phyloP scores from a whole-genome alignment of 2,888 invertebrate species.

The Volucella zonaria region DNA sequence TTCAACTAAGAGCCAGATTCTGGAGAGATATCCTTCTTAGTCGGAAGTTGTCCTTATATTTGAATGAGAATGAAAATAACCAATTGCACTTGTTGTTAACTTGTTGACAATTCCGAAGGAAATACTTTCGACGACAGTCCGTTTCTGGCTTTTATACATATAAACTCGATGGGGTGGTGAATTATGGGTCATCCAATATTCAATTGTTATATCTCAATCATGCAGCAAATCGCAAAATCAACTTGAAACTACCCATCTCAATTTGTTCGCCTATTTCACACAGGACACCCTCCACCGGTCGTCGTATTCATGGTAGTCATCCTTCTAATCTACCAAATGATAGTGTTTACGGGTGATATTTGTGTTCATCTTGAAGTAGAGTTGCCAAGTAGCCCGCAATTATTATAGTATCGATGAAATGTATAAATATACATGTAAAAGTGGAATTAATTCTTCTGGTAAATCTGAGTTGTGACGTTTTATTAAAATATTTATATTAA shows the following conservation, averaged over 20 bases:
- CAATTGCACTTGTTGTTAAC: slow-evolving; percentile 26
- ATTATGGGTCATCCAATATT: slow-evolving; percentile 16
- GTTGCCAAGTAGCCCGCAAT: slow-evolving; percentile 1
- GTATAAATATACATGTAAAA: too few species aligned
- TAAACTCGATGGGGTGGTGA: neutral
- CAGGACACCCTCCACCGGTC: slow-evolving; percentile 5
- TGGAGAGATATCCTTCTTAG: slow-evolving; percentile 6
- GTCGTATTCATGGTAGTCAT: slow-evolving; percentile 33
- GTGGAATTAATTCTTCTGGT: too few species aligned
- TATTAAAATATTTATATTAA: too few species aligned
- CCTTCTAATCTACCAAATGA: slow-evolving; percentile 44
- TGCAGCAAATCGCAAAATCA: slow-evolving; percentile 58
- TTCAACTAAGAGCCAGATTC: neutral
- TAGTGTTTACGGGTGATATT: slow-evolving; percentile 32
- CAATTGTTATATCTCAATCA: slow-evolving; percentile 64
- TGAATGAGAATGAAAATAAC: neutral
- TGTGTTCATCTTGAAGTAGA: slow-evolving; percentile 27
- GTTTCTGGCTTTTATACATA: slow-evolving; percentile 53
- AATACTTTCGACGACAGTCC: slow-evolving; percentile 27
- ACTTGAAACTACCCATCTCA: slow-evolving; percentile 57
- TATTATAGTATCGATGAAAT: too few species aligned
- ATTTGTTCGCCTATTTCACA: too few species aligned
- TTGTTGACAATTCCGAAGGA: slow-evolving; percentile 31
- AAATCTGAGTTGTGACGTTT: too few species aligned
- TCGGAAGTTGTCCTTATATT: neutral